A percentile compares a stretch with the other conserved stretches of the same genome.
These are phyloP conservation scores for Nycteola revayana DNA, from an alignment of 2,888 invertebrate genomes.

Conservation along the genomic window DNA sequence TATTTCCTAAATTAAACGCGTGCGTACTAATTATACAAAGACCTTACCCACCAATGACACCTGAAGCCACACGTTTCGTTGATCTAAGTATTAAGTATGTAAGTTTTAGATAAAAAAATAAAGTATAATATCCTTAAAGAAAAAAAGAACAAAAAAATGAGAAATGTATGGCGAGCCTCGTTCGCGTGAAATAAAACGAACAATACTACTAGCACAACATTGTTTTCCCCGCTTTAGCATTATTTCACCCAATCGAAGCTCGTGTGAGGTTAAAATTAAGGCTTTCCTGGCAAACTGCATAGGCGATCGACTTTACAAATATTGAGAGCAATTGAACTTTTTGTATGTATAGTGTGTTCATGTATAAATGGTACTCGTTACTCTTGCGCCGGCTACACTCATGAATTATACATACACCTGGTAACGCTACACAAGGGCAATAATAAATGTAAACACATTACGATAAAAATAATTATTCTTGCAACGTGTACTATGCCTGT, in stretches of 20 bases:
- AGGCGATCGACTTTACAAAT: conserved; percentile 47
- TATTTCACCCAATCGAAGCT: conserved; percentile 68
- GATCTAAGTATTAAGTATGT: conserved; percentile 78
- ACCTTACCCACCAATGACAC: conserved; percentile 78
- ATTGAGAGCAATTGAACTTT: conserved; percentile 37
- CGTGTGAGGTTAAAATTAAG: conserved; percentile 58
- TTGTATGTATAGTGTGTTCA: conserved; percentile 47
- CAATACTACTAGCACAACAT: conserved; percentile 34
- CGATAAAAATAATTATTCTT: conserved; percentile 69
- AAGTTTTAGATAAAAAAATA: conserved; percentile 73
- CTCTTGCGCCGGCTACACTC: conserved; percentile 31
- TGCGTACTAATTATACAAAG: conserved; percentile 66
- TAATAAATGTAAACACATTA: conserved; percentile 53
- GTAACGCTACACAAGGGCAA: conserved; percentile 37
- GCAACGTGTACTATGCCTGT: conserved; percentile 76
- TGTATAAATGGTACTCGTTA: conserved; percentile 33
- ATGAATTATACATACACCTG: conserved; percentile 17
- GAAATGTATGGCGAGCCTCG: conserved; percentile 60
- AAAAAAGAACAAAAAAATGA: conserved; percentile 54
- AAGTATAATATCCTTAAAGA: conserved; percentile 61
- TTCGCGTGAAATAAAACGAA: conserved; percentile 57
- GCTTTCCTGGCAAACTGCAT: conserved; percentile 68
- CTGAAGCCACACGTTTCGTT: conserved; percentile 76
- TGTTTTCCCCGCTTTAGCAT: conserved; percentile 44
- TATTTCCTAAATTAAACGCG: conserved; percentile 41